A percentile compares a stretch with the other conserved stretches of the same genome.
Evolutionary conservation across 2,113 vertebrate species (phyloP).

Genomic region (Falcunculus frontatus): DNA sequence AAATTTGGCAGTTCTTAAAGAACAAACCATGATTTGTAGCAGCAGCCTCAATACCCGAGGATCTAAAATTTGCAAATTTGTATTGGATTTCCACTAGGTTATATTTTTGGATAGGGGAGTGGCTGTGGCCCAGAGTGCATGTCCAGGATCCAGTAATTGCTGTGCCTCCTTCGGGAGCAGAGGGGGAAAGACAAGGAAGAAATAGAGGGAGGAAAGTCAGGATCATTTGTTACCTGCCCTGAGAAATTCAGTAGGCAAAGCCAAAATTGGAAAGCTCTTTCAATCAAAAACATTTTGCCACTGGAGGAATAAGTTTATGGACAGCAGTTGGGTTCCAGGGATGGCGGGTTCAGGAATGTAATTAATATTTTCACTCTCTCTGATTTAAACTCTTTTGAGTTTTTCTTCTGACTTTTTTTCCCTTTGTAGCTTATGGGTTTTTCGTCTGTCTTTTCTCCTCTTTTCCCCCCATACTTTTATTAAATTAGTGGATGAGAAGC

Average conservation of each 20-base stretch:
- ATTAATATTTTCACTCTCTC: not conserved
- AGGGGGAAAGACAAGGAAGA: not conserved
- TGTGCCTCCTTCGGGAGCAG: not conserved
- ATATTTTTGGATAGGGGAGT: not conserved
- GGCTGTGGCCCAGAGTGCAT: not conserved
- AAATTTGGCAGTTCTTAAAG: not conserved
- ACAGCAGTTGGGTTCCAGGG: not conserved
- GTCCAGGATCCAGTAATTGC: not conserved
- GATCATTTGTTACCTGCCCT: not conserved
- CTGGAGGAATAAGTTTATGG: not conserved
- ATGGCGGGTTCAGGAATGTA: not conserved
- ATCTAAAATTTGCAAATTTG: not conserved
- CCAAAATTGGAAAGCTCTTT: slow-evolving; percentile 10
- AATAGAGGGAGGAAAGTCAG: not conserved
- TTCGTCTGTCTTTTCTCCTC: not conserved
- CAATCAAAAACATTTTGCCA: slow-evolving; percentile 5
- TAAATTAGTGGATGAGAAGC: not conserved
- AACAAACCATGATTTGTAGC: not conserved
- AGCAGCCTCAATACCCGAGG: not conserved
- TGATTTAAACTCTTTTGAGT: not conserved
- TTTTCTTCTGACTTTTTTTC: not conserved
- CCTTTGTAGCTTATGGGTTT: not conserved
- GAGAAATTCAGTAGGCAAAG: slow-evolving; percentile 9
- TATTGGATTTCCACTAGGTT: not conserved
- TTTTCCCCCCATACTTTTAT: too few species aligned